Evolutionary conservation across 2,888 invertebrate genomes (phyloP), one percentile per base, ranked within the genome.

Genomic region (Portevinia maculata): DNA sequence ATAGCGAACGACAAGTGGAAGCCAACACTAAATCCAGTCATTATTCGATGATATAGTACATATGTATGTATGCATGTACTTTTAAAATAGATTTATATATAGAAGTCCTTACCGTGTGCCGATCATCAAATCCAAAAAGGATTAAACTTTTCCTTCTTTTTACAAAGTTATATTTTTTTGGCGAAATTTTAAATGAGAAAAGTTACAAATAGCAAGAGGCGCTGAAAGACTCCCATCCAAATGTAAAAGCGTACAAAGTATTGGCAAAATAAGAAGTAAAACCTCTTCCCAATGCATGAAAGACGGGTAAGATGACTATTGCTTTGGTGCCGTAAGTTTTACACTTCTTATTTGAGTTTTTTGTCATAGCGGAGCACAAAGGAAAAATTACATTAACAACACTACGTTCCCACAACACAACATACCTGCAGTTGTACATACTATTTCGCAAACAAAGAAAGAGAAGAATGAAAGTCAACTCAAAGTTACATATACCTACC

Each of bases 381-480:
- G 69, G 69, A 57, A 28, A 57, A 57, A 69, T 69, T 69, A 57
- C 57, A 34, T 52, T 28, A 50, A 34, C 52, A 50, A 39, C 34
- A 24, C 44, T 65, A 17, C 15, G 4, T 5, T 15, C 7, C 39
- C 7, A 5, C 44, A 44, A 44, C 19, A 44, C 8, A 44, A 44
- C 17, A 19, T 19, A 44, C 44, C 44, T 44, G 44, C 19, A 9
- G 34, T 34, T 34, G 11, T 32, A 9, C 3, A 34, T 34, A 9
- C 4, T 3, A 39, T 24, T 65, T 52, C 21, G 9, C 24, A 44
- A 9, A 8, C 3, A 11, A 9, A 8, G 11, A 34, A 34, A 4
- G 44, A 46, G 50, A n/a, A 48, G 15, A 9, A 39, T 11, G 1
- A 32, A 32, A 30, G 46, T 30, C 32, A 32, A 32, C 44, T 6